Conservation (phyloP, 1,140 invertebrate genomes). For the Phymastichus coffea region DNA sequence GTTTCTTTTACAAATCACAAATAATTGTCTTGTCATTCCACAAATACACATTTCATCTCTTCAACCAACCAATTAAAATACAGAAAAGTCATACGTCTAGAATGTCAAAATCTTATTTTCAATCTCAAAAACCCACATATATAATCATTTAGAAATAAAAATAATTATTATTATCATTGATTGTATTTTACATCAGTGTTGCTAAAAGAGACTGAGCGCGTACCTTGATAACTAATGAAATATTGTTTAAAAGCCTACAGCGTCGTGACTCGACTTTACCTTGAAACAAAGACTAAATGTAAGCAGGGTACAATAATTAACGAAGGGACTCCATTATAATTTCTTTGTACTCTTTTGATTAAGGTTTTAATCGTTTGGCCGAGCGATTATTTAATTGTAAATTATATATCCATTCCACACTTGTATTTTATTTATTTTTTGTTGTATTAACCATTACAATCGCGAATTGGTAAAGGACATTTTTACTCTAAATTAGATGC, state of each 20-base stretch:
- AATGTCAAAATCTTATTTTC: no score
- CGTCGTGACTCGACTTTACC: conserved; percentile 15
- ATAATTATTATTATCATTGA: no score
- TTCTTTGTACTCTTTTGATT: conserved; percentile 58
- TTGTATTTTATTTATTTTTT: neutral
- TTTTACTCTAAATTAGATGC: conserved; percentile 3
- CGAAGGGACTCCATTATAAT: conserved; percentile 41
- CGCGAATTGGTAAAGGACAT: conserved; percentile 12
- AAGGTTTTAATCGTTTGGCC: conserved; percentile 47
- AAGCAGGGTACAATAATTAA: conserved; percentile 40
- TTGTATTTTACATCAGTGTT: no score
- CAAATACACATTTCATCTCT: no score
- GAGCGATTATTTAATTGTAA: conserved; percentile 37
- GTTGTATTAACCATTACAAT: conserved; percentile 12
- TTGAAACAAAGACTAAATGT: conserved; percentile 38
- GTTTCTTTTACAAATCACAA: no score
- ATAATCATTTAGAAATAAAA: no score
- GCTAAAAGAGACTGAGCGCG: no score
- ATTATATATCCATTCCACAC: conserved; percentile 14
- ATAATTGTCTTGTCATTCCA: no score
- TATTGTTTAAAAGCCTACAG: neutral
- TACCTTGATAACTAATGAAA: no score
- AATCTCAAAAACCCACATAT: no score
- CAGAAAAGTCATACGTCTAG: no score
- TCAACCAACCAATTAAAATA: no score